Conservation (phyloP, 2,113 vertebrate species). For the Hyperoodon ampullatus region DNA sequence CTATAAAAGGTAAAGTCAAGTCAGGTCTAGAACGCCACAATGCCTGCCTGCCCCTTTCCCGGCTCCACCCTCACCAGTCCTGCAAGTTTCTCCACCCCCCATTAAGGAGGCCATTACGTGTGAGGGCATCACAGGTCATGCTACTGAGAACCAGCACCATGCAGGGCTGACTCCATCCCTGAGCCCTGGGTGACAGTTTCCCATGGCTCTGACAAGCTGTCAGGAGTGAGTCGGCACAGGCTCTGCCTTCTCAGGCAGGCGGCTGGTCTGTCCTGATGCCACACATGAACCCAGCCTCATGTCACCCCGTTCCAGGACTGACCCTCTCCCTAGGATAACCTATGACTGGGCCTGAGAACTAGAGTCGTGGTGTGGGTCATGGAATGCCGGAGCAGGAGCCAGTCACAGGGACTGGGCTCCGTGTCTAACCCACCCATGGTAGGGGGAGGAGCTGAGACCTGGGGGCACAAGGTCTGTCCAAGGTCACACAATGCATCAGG, state of each 20-base stretch:
- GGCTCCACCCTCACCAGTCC: slow-evolving; percentile 15
- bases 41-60: not conserved
- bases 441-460: not conserved
- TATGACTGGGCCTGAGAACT: not conserved
- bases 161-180: not conserved
- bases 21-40: not conserved
- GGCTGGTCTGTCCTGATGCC: not conserved
- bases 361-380: not conserved
- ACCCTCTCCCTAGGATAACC: not conserved
- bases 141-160: not conserved
- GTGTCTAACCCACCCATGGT: not conserved
- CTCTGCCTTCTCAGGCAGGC: not conserved
- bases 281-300: not conserved
- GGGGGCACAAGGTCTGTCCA: not conserved
- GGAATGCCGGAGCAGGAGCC: not conserved
- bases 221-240: not conserved
- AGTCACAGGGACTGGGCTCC: not conserved
- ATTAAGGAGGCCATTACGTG: not conserved
- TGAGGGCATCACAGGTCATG: not conserved
- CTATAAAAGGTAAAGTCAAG: not conserved
- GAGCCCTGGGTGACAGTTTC: slow-evolving; percentile 35
- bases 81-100: slow-evolving; percentile 34
- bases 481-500: not conserved
- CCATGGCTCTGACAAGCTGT: not conserved
- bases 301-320: not conserved